Percentiles rank a stretch among this genome's conserved stretches.
phyloP scores from a whole-genome alignment of 2,888 invertebrate genomes.

The Protophormia terraenovae region DNA sequence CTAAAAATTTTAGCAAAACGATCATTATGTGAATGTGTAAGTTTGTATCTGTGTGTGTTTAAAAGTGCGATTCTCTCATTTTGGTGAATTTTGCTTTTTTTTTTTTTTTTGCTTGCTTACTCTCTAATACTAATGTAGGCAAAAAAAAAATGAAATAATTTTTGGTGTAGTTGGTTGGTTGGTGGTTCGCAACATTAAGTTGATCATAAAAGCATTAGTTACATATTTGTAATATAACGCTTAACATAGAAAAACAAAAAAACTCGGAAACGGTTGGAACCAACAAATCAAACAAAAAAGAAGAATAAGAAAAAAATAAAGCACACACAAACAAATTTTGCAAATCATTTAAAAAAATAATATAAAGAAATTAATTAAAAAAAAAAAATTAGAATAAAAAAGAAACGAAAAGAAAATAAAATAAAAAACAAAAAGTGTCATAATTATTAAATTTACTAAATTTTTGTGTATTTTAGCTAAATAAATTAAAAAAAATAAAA shows the following conservation, averaged over 20 bases:
- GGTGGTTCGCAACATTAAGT: constrained; percentile 68
- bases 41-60: constrained; percentile 7
- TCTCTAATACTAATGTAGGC: constrained; percentile 62
- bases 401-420: constrained; percentile 31
- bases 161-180: constrained; percentile 64
- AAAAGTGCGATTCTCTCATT: constrained; percentile 54
- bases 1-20: constrained; percentile 50
- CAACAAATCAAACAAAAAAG: constrained; percentile 26
- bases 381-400: constrained; percentile 50
- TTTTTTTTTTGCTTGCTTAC: not conserved
- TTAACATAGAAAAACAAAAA: constrained; percentile 65
- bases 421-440: constrained; percentile 47
- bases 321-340: constrained; percentile 35
- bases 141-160: constrained; percentile 39
- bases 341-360: constrained; percentile 14
- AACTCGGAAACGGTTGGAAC: constrained; percentile 63
- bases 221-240: constrained; percentile 81
- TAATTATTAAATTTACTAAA: constrained; percentile 25
- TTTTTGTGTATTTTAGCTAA: not conserved
- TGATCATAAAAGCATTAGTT: constrained; percentile 76
- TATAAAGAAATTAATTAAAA: constrained; percentile 18
- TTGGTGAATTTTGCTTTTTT: constrained; percentile 15
- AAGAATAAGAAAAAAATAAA: constrained; percentile 26
- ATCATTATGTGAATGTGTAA: constrained; percentile 34
- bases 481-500: constrained; percentile 4